phyloP scores from a whole-genome alignment of 1,140 invertebrate species.

The Papilio aristodemus region DNA sequence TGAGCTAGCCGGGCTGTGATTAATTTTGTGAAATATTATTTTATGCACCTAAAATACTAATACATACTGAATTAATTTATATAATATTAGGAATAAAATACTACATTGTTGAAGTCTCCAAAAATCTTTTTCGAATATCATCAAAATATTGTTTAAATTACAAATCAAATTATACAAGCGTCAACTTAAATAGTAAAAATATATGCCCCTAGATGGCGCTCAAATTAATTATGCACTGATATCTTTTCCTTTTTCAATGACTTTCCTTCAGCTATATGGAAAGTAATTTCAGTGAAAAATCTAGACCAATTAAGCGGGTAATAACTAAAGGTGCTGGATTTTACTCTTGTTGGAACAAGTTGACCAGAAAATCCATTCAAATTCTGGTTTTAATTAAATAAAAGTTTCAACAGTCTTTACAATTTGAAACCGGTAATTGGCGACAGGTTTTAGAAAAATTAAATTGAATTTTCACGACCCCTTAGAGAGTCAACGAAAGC shows the following conservation, averaged over 20 bases:
- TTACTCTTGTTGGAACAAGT: conserved; percentile 11
- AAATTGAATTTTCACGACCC: conserved; percentile 25
- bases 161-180: not conserved
- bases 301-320: conserved; percentile 33
- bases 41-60: not conserved
- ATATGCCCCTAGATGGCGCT: conserved; percentile 19
- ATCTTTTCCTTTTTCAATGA: not conserved
- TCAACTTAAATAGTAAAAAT: not conserved
- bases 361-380: conserved; percentile 31
- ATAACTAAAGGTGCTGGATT: conserved; percentile 23
- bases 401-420: conserved; percentile 33
- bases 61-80: not conserved
- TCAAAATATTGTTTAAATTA: not conserved
- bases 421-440: conserved; percentile 43
- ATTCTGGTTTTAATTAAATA: conserved; percentile 32
- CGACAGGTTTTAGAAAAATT: conserved; percentile 41
- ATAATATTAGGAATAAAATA: not conserved
- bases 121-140: too few relatives aligned
- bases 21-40: not conserved
- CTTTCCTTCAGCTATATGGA: conserved; percentile 2
- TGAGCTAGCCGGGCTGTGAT: conserved; percentile 32
- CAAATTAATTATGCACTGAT: not conserved
- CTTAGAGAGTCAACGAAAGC: conserved; percentile 28
- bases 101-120: not conserved
- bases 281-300: conserved; percentile 26